Conservation (phyloP, 2,888 invertebrate species). For the Dioctria rufipes region DNA sequence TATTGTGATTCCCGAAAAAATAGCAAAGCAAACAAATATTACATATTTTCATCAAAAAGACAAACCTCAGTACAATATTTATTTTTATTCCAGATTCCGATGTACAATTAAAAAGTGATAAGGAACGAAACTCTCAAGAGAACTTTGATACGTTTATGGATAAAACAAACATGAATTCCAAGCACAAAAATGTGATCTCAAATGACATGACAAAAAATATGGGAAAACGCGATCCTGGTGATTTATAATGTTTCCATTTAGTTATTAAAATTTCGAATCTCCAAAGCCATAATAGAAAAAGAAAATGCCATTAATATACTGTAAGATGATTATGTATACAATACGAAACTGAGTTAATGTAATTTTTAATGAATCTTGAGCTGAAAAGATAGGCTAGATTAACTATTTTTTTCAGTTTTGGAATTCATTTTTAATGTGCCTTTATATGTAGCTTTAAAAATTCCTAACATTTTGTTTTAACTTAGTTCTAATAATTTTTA, state of each 20-base stretch:
- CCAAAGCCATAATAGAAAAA: neutral
- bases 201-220: conserved; percentile 41
- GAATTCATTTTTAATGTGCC: conserved; percentile 29
- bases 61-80: neutral
- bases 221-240: conserved; percentile 37
- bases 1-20: too few species aligned
- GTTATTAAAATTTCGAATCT: conserved; percentile 7
- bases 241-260: conserved; percentile 39
- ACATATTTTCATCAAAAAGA: neutral
- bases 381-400: neutral
- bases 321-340: neutral
- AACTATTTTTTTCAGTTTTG: neutral
- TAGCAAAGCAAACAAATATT: too few species aligned
- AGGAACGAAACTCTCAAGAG: conserved; percentile 15
- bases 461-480: conserved; percentile 5
- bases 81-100: conserved; percentile 20
- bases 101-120: conserved; percentile 42
- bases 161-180: conserved; percentile 18
- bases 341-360: neutral
- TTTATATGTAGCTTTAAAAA: conserved; percentile 18
- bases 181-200: conserved; percentile 35
- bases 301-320: conserved; percentile 1
- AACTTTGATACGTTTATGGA: conserved; percentile 3
- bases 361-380: neutral
- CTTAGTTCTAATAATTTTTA: conserved; percentile 3